Base-by-base conservation (phyloP, 2,113 vertebrate species). In the Anoplopoma fimbria region DNA sequence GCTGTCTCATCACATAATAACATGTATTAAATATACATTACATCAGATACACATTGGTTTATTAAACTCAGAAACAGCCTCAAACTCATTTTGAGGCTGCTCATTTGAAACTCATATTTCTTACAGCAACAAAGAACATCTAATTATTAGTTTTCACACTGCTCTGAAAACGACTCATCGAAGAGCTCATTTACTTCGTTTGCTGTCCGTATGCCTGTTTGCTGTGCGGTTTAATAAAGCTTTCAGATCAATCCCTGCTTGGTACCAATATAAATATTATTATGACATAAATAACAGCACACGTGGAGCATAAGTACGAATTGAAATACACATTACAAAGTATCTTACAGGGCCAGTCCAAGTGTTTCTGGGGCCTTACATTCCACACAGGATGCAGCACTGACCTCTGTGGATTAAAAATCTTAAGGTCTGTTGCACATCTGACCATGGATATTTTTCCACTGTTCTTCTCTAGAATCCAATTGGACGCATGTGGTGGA, bases 21-120 rank as follows among this genome's bases (percentile, higher is more conserved):
- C 61, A 2, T 3, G 9, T 25, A 73, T 72, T 61, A 58, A 69
- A 61, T 36, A 65, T 70, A 74, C 45, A 74, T 40, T 38, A 38
- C 9, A 40, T 42, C 14, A 55, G 61, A 62, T 36, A 67, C 65
- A 69, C 47, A 74, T 33, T 25, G 58, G n/a, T 62, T 27, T 68
- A 45, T 62, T 34, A 38, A 27, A 17, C 19, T 40, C 17, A 31
- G 29, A 51, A 8, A 15, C 25, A 7, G 17, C 51, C 61, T 53
- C 64, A 13, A 17, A 3, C 36, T 57, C 13, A 31, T 12, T 14
- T 17, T 55, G 69, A 9, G 23, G 40, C 23, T 42, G 15, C 21
- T 8, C 40, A 42, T 42, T 2, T 42, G 40, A 9, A 10, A 10
- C 40, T 2, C 15, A n/a, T 33, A 0, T 57, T 58, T 67, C 34